Conservation (phyloP, 2,113 vertebrate genomes). For the Cryptomyrus ogoouensis region DNA sequence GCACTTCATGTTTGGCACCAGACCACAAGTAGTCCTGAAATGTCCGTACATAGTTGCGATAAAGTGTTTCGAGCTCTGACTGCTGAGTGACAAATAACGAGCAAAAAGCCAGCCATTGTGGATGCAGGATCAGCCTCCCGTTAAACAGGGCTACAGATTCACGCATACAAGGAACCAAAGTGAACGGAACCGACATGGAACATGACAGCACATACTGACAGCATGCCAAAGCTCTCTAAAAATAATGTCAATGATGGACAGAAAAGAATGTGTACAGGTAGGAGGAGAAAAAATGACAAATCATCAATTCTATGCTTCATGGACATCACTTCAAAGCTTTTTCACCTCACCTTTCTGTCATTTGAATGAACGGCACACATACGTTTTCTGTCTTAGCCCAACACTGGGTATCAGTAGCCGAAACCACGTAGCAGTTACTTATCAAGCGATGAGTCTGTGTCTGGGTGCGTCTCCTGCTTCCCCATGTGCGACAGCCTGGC, state of each 20-base stretch:
- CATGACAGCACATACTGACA: background rate
- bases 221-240: background rate
- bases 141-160: background rate
- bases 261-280: background rate
- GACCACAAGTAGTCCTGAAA: background rate
- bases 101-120: background rate
- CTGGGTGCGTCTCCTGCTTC: background rate
- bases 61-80: background rate
- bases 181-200: background rate
- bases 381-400: background rate
- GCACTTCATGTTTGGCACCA: background rate
- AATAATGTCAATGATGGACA: background rate
- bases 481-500: background rate
- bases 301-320: background rate
- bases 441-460: background rate
- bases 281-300: background rate
- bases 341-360: background rate
- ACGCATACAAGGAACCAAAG: background rate
- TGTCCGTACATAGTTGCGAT: background rate
- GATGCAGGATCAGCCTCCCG: background rate
- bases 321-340: background rate
- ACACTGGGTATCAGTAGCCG: background rate
- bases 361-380: background rate
- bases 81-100: background rate
- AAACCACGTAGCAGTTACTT: background rate